phyloP scores from a whole-genome alignment of 2,113 vertebrate species.

The Plecotus auritus region DNA sequence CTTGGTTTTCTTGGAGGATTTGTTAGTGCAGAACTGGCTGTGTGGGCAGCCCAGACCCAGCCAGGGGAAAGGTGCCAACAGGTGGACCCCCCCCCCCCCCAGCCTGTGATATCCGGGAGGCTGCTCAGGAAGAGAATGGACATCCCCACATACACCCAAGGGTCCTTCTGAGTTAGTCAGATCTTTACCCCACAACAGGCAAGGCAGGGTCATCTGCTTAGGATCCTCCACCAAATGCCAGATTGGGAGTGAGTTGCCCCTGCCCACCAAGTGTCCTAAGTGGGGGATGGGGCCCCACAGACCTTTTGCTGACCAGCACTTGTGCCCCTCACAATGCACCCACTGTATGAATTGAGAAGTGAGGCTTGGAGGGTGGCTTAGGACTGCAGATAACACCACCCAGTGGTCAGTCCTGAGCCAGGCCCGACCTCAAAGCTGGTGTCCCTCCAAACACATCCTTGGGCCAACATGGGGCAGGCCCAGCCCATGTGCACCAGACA shows the following conservation, averaged over 20 bases:
- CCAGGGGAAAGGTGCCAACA: not conserved
- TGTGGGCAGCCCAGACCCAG: not conserved
- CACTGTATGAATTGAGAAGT: too few species aligned
- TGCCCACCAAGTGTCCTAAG: not conserved
- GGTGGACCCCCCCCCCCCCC: too few species aligned
- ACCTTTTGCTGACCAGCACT: not conserved
- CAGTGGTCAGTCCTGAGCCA: not conserved
- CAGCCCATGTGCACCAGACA: not conserved
- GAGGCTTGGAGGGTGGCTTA: not conserved
- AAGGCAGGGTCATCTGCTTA: not conserved
- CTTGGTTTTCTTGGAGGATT: not conserved
- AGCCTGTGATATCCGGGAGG: not conserved
- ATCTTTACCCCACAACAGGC: too few species aligned
- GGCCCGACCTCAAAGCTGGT: not conserved
- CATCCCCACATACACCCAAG: not conserved
- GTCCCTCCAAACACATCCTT: not conserved
- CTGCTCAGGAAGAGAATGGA: not conserved
- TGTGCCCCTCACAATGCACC: too few species aligned
- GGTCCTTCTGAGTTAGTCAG: not conserved
- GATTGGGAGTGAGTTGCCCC: rapidly evolving
- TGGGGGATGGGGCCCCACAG: not conserved
- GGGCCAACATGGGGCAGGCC: not conserved
- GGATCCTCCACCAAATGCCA: not conserved
- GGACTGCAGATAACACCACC: not conserved
- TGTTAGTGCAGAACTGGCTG: not conserved